Evolutionary conservation across 2,113 vertebrate species (phyloP), one percentile per base, ranked within the genome.

Genomic region (Tachysurus vachellii): DNA sequence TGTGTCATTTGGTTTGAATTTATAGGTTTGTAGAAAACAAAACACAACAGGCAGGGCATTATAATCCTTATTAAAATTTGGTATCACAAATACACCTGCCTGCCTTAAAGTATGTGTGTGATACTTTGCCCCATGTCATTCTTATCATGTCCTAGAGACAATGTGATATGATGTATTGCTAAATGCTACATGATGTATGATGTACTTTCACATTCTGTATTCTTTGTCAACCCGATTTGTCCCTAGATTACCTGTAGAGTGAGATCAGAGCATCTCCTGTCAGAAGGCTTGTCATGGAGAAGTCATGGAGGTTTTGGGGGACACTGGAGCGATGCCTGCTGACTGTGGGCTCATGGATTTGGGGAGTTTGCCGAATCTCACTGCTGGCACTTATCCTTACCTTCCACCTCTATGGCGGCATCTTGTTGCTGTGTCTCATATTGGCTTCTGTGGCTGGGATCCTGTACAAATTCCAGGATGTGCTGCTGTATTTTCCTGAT

Each of bases 391-490:
- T 99, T 91, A 99, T 99, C 93, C 96, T 99, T 91, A 99, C 98
- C 91, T 99, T 99, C 91, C 97, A 99, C 90, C 94, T 99, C 80
- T 97, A 99, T 0, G 98, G 98, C 80, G 98, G 98, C 77, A 89
- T 98, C 88, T 89, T 97, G 79, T 95, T 99, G 88, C 96, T 99
- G 53, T 92, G 95, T 82, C 94, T 99, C 88, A 99, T 99, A 92
- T 92, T 98, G 87, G 93, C 96, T 17, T 99, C 98, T 0, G 96
- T 99, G 90, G 97, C 97, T 0, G 98, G 97, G 80, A 99, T 99
- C 93, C 94, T 99, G 2, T 99, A 99, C 95, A 99, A 99, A 88
- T 99, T 99, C 93, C 99, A 99, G 94, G 99, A 99, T 88, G 96
- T 97, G 56, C 94, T 99, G 89, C 97, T 99, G 79, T 99, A 99